Conservation (phyloP, 2,888 invertebrate species). For the Elgonia sp. region DNA sequence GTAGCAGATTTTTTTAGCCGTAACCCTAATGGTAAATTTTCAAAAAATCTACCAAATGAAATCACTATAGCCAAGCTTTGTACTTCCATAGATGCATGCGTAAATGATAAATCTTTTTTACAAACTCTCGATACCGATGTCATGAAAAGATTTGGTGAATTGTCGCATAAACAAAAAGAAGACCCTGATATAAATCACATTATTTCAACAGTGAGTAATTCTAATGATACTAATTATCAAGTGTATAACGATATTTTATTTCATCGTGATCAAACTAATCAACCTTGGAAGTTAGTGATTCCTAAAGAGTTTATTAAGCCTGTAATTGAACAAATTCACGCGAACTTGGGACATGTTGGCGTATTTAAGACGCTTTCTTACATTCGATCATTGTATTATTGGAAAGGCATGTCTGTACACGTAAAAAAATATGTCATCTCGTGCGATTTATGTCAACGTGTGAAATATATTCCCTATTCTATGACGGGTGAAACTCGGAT, state of each 20-base stretch:
- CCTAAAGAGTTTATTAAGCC: conserved; percentile 15
- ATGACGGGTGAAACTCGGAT: conserved; percentile 14
- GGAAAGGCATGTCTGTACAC: conserved; percentile 39
- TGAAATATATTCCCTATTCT: conserved; percentile 22
- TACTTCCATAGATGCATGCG: conserved; percentile 5
- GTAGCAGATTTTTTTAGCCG: conserved; percentile 38
- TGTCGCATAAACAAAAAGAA: conserved; percentile 17
- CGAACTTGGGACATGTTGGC: conserved; percentile 41
- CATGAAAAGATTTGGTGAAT: neutral
- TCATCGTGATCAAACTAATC: neutral
- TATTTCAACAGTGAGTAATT: conserved; percentile 12
- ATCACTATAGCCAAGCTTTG: conserved; percentile 5
- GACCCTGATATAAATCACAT: neutral
- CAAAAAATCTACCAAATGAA: conserved; percentile 9
- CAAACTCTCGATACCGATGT: conserved; percentile 12
- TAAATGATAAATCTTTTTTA: conserved; percentile 5
- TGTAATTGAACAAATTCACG: conserved; percentile 23
- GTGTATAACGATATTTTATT: conserved; percentile 29
- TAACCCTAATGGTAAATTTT: conserved; percentile 14
- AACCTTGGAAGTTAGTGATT: conserved; percentile 29
- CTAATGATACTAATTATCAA: neutral
- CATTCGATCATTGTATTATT: conserved; percentile 30
- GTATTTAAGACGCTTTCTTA: conserved; percentile 25
- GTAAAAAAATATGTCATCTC: conserved; percentile 18
- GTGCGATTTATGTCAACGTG: conserved; percentile 49